Percentiles rank a stretch among this genome's conserved stretches.
These are phyloP conservation scores for Aleadryas rufinucha DNA, from an alignment of 2,113 vertebrate genomes.

Conservation along the genomic window DNA sequence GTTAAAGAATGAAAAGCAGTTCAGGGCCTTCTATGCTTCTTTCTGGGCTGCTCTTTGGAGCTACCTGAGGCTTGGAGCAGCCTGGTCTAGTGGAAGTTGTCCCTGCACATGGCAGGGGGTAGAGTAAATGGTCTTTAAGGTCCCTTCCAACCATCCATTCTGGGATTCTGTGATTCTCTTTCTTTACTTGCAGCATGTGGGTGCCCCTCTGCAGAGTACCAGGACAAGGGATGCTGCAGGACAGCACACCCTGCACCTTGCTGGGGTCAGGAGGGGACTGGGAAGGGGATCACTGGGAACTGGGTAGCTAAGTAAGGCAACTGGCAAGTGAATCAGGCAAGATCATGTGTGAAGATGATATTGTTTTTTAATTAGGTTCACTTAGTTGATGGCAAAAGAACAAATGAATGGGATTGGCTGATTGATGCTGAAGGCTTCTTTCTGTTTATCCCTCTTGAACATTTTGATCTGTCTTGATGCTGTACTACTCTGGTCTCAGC, in stretches of 20 bases:
- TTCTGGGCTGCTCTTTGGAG: neutral
- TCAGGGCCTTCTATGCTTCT: neutral
- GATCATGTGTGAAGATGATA: neutral
- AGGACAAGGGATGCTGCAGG: neutral
- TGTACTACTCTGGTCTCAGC: neutral
- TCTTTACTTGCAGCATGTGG: neutral
- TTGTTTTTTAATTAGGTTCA: neutral
- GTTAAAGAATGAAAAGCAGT: neutral
- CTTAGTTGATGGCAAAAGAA: neutral
- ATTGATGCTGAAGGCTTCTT: neutral
- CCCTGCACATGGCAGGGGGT: neutral
- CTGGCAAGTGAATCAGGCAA: neutral
- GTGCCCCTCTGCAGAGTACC: neutral
- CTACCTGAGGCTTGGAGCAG: neutral
- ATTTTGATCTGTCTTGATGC: neutral
- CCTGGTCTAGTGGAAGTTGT: neutral
- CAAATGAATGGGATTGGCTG: neutral
- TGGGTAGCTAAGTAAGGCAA: neutral
- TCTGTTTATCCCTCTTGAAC: neutral
- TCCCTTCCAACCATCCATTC: neutral
- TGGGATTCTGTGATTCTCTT: neutral
- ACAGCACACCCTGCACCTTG: neutral
- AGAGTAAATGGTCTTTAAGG: neutral
- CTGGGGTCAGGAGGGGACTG: rapidly evolving
- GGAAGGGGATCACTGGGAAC: neutral